These are phyloP conservation scores for Montipora capitata DNA, from an alignment of 92 coral and sea anemone genomes.

Conservation along the genomic window DNA sequence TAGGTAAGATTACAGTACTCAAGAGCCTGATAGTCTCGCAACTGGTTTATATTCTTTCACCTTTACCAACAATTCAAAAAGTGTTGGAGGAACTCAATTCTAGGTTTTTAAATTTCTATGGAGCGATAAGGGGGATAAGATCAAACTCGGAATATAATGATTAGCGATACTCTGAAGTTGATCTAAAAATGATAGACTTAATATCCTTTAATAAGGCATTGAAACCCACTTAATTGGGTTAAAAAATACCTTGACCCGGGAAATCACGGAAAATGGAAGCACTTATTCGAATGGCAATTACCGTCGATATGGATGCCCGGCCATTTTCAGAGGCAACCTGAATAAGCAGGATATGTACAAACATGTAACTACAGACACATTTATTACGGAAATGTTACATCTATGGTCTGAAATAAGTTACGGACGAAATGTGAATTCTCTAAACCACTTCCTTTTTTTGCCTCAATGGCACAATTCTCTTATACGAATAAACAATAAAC, in stretches of 20 bases:
- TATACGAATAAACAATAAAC: not conserved
- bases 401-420: constrained; percentile 1
- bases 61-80: constrained; percentile 19
- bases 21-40: constrained; percentile 53
- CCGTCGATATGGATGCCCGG: constrained; percentile 13
- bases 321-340: constrained; percentile 42
- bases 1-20: constrained; percentile 50
- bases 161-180: constrained; percentile 21
- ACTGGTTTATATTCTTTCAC: constrained; percentile 45
- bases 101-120: constrained; percentile 35
- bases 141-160: constrained; percentile 39
- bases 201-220: constrained; percentile 34
- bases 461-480: not conserved
- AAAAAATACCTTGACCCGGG: constrained; percentile 25
- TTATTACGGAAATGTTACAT: not conserved
- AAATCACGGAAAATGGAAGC: constrained; percentile 47
- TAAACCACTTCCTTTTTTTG: not conserved
- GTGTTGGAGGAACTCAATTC: constrained; percentile 33
- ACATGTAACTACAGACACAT: not conserved
- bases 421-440: not conserved
- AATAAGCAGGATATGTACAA: constrained; percentile 31
- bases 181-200: constrained; percentile 36
- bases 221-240: constrained; percentile 15
- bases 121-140: constrained; percentile 42
- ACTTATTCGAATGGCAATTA: constrained; percentile 38